These are phyloP conservation scores for Synodontis membranacea DNA, from an alignment of 2,113 vertebrate species.

Conservation along the genomic window DNA sequence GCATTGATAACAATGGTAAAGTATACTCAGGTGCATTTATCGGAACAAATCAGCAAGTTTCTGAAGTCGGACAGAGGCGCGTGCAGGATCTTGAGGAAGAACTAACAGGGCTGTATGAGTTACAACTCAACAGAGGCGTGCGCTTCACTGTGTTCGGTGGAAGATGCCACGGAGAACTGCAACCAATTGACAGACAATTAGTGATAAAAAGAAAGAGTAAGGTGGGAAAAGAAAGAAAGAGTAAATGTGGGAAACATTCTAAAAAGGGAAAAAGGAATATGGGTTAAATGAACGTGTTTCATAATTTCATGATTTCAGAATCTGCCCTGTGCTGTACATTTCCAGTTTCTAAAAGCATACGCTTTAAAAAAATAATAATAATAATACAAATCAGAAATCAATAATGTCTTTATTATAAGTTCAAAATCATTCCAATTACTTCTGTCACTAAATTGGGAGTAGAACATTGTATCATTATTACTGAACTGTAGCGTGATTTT, in stretches of 20 bases:
- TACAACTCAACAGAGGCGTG: too few relatives aligned
- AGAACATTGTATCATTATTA: too few relatives aligned
- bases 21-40: neutral
- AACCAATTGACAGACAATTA: too few relatives aligned
- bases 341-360: neutral
- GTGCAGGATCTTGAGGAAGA: neutral
- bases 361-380: too few relatives aligned
- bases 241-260: too few relatives aligned
- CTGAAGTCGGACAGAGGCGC: rapidly evolving
- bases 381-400: neutral
- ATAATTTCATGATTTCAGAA: too few relatives aligned
- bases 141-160: neutral
- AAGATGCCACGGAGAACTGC: neutral
- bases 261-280: too few relatives aligned
- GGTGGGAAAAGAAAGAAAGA: neutral
- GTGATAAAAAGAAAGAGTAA: too few relatives aligned
- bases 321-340: neutral
- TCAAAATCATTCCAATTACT: too few relatives aligned
- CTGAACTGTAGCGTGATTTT: too few relatives aligned
- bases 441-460: too few relatives aligned
- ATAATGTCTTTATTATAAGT: neutral
- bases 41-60: neutral
- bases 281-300: too few relatives aligned
- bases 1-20: neutral
- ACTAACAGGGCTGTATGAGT: neutral